phyloP scores from a whole-genome alignment of 2,113 vertebrate species.

The Ploceus nigricollis region DNA sequence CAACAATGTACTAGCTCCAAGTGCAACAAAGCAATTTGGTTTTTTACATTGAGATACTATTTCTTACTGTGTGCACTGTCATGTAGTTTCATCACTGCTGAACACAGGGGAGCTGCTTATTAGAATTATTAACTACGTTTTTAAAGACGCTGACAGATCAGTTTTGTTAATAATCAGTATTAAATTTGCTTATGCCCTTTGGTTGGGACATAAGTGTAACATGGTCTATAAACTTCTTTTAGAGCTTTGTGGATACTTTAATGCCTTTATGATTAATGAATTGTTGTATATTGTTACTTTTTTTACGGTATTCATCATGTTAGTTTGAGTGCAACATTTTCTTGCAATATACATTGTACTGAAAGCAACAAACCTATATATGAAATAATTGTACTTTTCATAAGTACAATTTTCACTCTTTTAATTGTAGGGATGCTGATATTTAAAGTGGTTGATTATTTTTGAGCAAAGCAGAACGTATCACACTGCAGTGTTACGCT shows the following conservation, averaged over 20 bases:
- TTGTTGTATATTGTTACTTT: background rate
- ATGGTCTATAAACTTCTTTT: background rate
- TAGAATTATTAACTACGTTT: background rate
- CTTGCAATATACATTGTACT: background rate
- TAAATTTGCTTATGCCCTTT: constrained; percentile 8
- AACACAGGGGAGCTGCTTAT: background rate
- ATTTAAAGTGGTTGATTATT: background rate
- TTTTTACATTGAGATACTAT: background rate
- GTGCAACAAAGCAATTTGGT: background rate
- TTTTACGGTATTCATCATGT: background rate
- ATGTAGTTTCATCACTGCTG: background rate
- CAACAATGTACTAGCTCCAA: background rate
- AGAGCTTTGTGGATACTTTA: constrained; percentile 7
- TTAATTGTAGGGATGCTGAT: background rate
- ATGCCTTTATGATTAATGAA: background rate
- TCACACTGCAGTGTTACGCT: accelerated
- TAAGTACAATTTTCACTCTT: background rate
- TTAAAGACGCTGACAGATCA: background rate
- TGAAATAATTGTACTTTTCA: background rate
- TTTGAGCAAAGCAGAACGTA: background rate
- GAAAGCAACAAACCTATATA: background rate
- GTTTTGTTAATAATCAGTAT: constrained; percentile 22
- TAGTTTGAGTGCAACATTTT: background rate
- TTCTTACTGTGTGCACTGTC: background rate
- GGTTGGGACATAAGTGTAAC: background rate